phyloP scores from a whole-genome alignment of 2,888 invertebrate genomes.

The Limulus polyphemus region DNA sequence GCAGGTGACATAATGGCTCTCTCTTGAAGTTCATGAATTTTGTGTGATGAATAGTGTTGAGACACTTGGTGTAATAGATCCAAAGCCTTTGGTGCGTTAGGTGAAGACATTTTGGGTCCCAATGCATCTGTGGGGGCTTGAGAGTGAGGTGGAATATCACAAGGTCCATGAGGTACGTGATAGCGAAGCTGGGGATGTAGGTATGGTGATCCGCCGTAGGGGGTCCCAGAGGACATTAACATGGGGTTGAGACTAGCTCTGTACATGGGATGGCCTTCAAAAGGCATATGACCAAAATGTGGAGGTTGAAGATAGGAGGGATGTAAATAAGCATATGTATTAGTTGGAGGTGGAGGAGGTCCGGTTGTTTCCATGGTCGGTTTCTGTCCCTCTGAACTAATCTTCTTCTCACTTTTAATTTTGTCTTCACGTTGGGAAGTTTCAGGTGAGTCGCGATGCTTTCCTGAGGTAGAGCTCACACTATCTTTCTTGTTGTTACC shows the following conservation, averaged over 20 bases:
- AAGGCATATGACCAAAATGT: constrained; percentile 53
- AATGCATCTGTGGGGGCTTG: background rate
- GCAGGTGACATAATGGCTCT: constrained; percentile 66
- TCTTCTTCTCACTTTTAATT: constrained; percentile 43
- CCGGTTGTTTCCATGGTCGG: constrained; percentile 90
- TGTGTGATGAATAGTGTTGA: constrained; percentile 52
- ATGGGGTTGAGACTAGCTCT: constrained; percentile 57
- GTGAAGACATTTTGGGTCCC: constrained; percentile 4
- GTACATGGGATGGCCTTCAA: constrained; percentile 72
- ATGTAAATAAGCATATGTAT: constrained; percentile 51
- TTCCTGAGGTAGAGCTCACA: constrained; percentile 21
- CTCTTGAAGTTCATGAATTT: constrained; percentile 70
- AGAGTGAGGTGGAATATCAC: constrained; percentile 11
- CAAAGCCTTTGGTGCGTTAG: constrained; percentile 46
- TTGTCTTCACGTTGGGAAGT: constrained; percentile 33
- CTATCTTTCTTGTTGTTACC: constrained; percentile 2
- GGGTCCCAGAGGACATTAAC: constrained; percentile 45
- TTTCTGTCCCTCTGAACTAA: constrained; percentile 60
- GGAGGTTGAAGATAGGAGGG: constrained; percentile 63
- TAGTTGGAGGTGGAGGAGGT: constrained; percentile 80
- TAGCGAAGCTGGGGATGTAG: constrained; percentile 41
- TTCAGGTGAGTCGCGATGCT: constrained; percentile 24
- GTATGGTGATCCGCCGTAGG: constrained; percentile 40
- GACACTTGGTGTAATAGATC: constrained; percentile 62
- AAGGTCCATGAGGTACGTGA: constrained; percentile 22